A percentile compares a stretch with the other conserved stretches of the same genome.
These are phyloP conservation scores for Falco peregrinus DNA, from an alignment of 2,797 vertebrate genomes.

Conservation along the genomic window DNA sequence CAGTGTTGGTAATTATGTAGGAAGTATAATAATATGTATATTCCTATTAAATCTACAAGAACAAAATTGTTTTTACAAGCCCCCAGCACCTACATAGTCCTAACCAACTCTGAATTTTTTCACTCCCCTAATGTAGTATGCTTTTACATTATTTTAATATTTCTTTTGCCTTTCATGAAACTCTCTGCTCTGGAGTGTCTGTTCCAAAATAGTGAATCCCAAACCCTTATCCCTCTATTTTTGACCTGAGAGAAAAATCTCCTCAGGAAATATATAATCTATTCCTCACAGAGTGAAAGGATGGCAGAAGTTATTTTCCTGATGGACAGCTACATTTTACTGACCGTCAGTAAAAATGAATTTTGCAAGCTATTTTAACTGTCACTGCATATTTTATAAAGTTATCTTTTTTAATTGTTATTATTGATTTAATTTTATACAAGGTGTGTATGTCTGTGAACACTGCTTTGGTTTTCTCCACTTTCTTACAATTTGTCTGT, in stretches of 20 bases:
- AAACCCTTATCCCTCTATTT: not conserved
- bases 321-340: not conserved
- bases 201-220: not conserved
- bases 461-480: not conserved
- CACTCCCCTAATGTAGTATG: not conserved
- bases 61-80: not conserved
- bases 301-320: not conserved
- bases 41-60: not conserved
- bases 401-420: not conserved
- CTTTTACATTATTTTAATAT: constrained; percentile 6
- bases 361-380: constrained; percentile 2
- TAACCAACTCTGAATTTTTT: not conserved
- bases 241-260: not conserved
- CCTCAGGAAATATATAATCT: not conserved
- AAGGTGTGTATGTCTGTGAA: not conserved
- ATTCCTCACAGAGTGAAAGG: not conserved
- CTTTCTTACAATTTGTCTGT: not conserved
- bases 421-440: not conserved
- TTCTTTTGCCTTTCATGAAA: not conserved
- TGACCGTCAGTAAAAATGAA: not conserved
- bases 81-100: not conserved
- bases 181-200: not conserved
- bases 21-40: not conserved
- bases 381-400: not conserved
- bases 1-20: not conserved